phyloP scores from a whole-genome alignment of 1,140 invertebrate genomes.

The Hyles vespertilio region DNA sequence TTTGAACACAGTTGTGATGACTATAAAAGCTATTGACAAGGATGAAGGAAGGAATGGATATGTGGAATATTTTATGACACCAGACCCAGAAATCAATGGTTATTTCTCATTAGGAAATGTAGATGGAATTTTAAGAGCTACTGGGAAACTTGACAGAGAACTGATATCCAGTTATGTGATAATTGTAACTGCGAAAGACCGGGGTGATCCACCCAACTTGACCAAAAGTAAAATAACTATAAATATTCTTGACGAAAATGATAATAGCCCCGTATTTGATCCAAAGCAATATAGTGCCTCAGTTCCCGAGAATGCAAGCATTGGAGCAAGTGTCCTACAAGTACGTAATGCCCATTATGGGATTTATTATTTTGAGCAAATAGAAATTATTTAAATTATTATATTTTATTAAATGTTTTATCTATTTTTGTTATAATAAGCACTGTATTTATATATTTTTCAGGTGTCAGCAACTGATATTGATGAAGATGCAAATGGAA shows the following conservation, averaged over 20 bases:
- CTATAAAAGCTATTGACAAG: constrained; percentile 91
- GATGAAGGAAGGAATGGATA: constrained; percentile 96
- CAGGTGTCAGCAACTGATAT: constrained; percentile 93
- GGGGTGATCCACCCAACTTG: constrained; percentile 88
- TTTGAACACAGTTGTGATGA: constrained; percentile 92
- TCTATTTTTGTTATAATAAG: background rate
- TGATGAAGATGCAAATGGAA: constrained; percentile 92
- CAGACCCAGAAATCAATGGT: constrained; percentile 74
- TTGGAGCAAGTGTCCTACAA: constrained; percentile 92
- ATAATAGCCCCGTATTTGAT: constrained; percentile 94
- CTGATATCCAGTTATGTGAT: constrained; percentile 87
- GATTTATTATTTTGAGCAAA: no score
- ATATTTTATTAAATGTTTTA: no score
- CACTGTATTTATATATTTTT: constrained; percentile 16
- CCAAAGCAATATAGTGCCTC: constrained; percentile 91
- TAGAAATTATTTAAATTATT: no score
- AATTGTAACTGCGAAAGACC: constrained; percentile 88
- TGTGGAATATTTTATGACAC: constrained; percentile 88
- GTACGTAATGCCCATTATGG: constrained; percentile 51
- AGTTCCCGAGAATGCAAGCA: constrained; percentile 94
- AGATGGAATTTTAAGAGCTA: constrained; percentile 90
- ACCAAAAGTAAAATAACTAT: constrained; percentile 84
- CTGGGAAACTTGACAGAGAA: constrained; percentile 90
- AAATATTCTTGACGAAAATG: constrained; percentile 92
- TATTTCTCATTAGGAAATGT: constrained; percentile 91